Evolutionary conservation across 2,113 vertebrate genomes (phyloP), one percentile per base, ranked within the genome.

Genomic region (Narcine bancroftii): DNA sequence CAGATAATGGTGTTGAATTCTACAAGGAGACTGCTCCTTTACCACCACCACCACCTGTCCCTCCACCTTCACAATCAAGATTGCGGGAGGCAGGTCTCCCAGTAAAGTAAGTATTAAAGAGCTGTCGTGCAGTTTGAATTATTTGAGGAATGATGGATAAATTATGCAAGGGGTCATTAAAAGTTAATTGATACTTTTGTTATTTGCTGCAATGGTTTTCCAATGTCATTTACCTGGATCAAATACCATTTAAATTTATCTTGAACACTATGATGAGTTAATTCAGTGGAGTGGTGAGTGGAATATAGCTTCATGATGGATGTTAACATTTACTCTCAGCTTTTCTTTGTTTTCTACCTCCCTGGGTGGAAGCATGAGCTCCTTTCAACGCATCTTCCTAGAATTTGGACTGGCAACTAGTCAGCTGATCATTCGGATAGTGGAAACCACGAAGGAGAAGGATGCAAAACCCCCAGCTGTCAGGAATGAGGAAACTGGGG

Each of bases 31-130:
- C 96, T 0, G 94, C 96, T 1, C 95, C 96, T 19, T 92, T 96
- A 3, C 94, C 94, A 36, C 95, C 94, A 47, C 95, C 94, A 69
- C 93, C 81, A 0, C 97, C 97, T 0, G 96, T 98, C 94, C 97
- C 97, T 11, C 98, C 98, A 91, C 94, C 96, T 93, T 96, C 95
- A 93, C 98, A 95, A 3, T 96, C 97, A 87, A 96, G 97, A 45
- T 96, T 98, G 56, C 95, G 97, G 93, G 97, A 99, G 92, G 96
- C 95, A 65, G 96, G 97, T 89, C 94, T 94, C 0, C 93, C 96
- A 29, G 98, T 99, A 94, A 96, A 95, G 99, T 99, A 96, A 97
- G 98, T 77, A 79, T 65, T 39, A 91, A 69, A 42, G 47, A 45
- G 1, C 11, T 91, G 65, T 42, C 26, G 15, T 45, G 42, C 39